Evolutionary conservation across 2,888 invertebrate species (phyloP).

Genomic region (Drosophila meridionalis): DNA sequence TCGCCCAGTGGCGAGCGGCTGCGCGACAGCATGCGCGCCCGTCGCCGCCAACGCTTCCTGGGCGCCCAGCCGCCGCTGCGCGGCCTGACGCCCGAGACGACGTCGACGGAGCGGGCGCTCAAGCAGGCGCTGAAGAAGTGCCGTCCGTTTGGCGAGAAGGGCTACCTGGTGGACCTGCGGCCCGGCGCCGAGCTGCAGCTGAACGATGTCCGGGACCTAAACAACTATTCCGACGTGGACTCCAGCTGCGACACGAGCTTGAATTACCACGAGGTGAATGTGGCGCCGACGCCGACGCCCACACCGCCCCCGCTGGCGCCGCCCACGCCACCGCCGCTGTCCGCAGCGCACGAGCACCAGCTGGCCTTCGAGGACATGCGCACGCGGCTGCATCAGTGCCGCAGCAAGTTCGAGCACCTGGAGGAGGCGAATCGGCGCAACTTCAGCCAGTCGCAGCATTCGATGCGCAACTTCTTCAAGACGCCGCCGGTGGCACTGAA

Average conservation of each 20-base stretch:
- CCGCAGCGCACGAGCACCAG: slow-evolving; percentile 31
- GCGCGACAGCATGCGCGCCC: slow-evolving; percentile 84
- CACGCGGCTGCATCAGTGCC: slow-evolving; percentile 83
- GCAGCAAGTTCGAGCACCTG: slow-evolving; percentile 83
- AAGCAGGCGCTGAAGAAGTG: slow-evolving; percentile 80
- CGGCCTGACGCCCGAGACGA: slow-evolving; percentile 60
- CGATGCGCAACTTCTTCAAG: slow-evolving; percentile 83
- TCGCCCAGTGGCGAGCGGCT: slow-evolving; percentile 84
- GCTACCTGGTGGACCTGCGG: slow-evolving; percentile 83
- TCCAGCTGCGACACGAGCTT: slow-evolving; percentile 85
- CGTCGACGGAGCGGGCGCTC: slow-evolving; percentile 78
- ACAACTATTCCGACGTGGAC: slow-evolving; percentile 85
- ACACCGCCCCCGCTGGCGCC: background rate
- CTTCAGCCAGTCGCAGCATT: slow-evolving; percentile 81
- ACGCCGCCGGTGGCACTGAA: slow-evolving; percentile 77
- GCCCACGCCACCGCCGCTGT: slow-evolving; percentile 13
- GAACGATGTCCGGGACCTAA: slow-evolving; percentile 84
- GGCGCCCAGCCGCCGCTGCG: slow-evolving; percentile 71
- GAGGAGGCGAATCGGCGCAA: slow-evolving; percentile 83
- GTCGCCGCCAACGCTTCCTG: slow-evolving; percentile 81
- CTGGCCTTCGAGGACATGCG: slow-evolving; percentile 84
- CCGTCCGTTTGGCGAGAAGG: slow-evolving; percentile 84
- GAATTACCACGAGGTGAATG: slow-evolving; percentile 84
- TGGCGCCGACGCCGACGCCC: slow-evolving; percentile 11
- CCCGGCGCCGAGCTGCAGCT: slow-evolving; percentile 82